Evolutionary conservation across 2,797 vertebrate species (phyloP).

Genomic region (Megalops cyprinoides): DNA sequence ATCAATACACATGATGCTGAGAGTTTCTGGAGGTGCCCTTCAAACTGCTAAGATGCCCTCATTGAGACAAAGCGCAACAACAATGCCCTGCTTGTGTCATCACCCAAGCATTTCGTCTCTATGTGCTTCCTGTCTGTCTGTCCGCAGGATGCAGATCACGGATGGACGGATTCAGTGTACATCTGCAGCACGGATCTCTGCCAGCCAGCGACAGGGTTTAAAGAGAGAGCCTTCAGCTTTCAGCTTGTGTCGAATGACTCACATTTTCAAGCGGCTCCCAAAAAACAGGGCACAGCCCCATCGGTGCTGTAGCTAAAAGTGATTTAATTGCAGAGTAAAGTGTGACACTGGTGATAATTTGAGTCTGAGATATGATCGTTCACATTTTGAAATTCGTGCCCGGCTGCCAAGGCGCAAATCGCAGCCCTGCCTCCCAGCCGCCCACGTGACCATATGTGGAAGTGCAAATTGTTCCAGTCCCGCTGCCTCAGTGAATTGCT

Average conservation of each 20-base stretch:
- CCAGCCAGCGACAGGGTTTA: constrained; percentile 7
- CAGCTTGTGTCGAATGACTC: constrained; percentile 21
- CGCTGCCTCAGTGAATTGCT: neutral
- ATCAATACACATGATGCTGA: constrained; percentile 8
- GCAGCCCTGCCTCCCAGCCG: neutral
- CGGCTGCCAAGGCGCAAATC: neutral
- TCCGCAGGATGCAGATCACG: constrained; percentile 21
- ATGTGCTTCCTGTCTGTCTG: constrained; percentile 17
- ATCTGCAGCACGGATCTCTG: neutral
- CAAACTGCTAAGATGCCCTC: constrained; percentile 1
- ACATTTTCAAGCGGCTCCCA: constrained; percentile 17
- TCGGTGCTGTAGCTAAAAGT: constrained; percentile 1
- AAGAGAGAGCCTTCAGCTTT: constrained; percentile 14
- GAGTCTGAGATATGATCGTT: neutral
- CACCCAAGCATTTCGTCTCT: neutral
- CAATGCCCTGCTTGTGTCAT: neutral
- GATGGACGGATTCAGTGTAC: constrained; percentile 30
- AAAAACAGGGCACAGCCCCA: constrained; percentile 13
- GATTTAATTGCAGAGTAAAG: constrained; percentile 18
- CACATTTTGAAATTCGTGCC: neutral
- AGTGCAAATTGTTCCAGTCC: neutral
- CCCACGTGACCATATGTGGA: constrained; percentile 10
- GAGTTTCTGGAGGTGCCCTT: constrained; percentile 3
- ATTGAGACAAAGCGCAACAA: neutral
- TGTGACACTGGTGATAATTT: neutral